Evolutionary conservation across 2,797 vertebrate species (phyloP), one percentile per base, ranked within the genome.

Genomic region (Aphelocoma californica): DNA sequence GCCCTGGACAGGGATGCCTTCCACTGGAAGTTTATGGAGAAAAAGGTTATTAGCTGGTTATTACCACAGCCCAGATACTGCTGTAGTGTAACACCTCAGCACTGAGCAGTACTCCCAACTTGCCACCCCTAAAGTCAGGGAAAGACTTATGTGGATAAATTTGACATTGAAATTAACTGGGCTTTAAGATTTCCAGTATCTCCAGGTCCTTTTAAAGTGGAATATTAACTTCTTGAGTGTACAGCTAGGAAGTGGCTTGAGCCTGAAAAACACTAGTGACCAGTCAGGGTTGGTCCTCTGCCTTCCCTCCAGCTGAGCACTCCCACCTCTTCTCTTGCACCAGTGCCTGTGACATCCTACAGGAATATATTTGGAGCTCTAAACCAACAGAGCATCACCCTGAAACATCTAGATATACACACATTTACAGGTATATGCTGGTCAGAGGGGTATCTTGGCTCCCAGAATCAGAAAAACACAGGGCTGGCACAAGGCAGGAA

Each of bases 351-450:
- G 26, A 65, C 29, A 72, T 29, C 38, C 64, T 19, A n/a, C 36
- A 12, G 9, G 26, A 60, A 51, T 1, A 9, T 11, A 16, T 24
- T 0, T 56, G 26, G 40, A 87, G 61, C 36, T 73, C 29, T 75
- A 90, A 80, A 83, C 10, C 69, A 86, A 58, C 18, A 73, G 9
- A 90, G 54, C 14, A n/a, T 18, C 23, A 47, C 23, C 38, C 65
- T 58, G 58, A 57, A 88, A 32, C 11, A 66, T 3, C 42, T 14
- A 18, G 2, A 64, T 5, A 48, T 3, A 36, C 9, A n/a, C 31
- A 56, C 3, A 26, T 18, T 44, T 40, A 61, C 1, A 65, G 34
- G 19, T 5, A 13, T 0, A 5, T 9, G 11, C 19, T 23, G 9
- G 53, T n/a, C 10, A 53, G 16, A 85, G 47, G 17, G 38, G 12